Evolutionary conservation across 2,888 invertebrate species (phyloP).

Genomic region (Pterobdella sp.): DNA sequence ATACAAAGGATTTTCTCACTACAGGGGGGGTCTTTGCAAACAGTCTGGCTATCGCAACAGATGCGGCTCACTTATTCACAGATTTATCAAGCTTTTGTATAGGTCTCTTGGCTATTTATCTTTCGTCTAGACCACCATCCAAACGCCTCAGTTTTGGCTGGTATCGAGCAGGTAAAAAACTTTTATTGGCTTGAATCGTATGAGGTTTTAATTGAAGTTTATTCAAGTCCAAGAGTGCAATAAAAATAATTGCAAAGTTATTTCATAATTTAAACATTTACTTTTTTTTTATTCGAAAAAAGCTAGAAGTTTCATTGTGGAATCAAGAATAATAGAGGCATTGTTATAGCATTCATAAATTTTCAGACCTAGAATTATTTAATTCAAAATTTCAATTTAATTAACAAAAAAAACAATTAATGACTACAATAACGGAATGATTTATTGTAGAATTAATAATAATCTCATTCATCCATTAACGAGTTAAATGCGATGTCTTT

Average conservation of each 20-base stretch:
- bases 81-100: slow-evolving; percentile 98
- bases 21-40: slow-evolving; percentile 65
- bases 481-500: no score
- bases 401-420: no score
- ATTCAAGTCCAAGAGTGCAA: slow-evolving; percentile 83
- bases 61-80: slow-evolving; percentile 92
- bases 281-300: no score
- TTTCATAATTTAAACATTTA: slow-evolving; percentile 45
- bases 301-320: no score
- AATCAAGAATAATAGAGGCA: no score
- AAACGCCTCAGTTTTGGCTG: slow-evolving; percentile 83
- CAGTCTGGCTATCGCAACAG: slow-evolving; percentile 80
- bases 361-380: no score
- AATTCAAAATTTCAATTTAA: no score
- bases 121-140: slow-evolving; percentile 74
- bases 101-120: slow-evolving; percentile 84
- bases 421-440: no score
- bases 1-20: background rate
- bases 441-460: no score
- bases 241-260: slow-evolving; percentile 86
- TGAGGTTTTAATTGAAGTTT: slow-evolving; percentile 56
- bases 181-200: background rate
- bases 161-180: slow-evolving; percentile 71
- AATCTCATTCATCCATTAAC: no score
- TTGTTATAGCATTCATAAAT: no score